These are phyloP conservation scores for Brevimyrus niger DNA, from an alignment of 2,113 vertebrate genomes.

Conservation along the genomic window DNA sequence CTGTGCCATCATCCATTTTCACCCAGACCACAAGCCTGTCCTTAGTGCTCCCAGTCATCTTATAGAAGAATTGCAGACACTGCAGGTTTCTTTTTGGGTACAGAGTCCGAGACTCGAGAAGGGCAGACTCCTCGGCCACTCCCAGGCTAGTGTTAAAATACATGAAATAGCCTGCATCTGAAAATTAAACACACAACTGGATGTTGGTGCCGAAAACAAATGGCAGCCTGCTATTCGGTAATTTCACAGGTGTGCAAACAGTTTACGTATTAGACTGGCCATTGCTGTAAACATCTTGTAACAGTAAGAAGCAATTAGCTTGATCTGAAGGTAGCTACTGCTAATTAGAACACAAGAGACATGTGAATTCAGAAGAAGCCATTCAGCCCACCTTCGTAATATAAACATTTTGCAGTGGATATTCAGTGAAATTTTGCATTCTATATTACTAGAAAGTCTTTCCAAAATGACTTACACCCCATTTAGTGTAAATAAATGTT, in stretches of 20 bases:
- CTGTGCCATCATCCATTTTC: conserved; percentile 73
- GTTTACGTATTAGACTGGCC: background rate
- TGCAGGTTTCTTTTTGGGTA: conserved; percentile 77
- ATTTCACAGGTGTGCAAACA: background rate
- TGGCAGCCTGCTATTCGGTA: background rate
- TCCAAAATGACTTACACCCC: background rate
- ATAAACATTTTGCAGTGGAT: background rate
- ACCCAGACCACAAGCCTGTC: conserved; percentile 77
- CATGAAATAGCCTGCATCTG: conserved; percentile 79
- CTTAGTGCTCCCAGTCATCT: conserved; percentile 65
- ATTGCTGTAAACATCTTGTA: background rate
- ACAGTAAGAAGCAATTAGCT: background rate
- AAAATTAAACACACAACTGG: background rate
- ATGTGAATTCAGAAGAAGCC: background rate
- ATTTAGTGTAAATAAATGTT: background rate
- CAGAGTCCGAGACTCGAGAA: conserved; percentile 79
- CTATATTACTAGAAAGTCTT: background rate
- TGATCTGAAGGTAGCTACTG: background rate
- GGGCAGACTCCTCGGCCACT: conserved; percentile 52
- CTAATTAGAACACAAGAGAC: background rate
- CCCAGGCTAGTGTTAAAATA: conserved; percentile 63
- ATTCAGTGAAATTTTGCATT: background rate
- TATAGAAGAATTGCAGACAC: conserved; percentile 90
- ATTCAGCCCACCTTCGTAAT: background rate
- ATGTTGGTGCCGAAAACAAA: background rate